Evolutionary conservation across 2,113 vertebrate species (phyloP).

Genomic region (Oriolus oriolus): DNA sequence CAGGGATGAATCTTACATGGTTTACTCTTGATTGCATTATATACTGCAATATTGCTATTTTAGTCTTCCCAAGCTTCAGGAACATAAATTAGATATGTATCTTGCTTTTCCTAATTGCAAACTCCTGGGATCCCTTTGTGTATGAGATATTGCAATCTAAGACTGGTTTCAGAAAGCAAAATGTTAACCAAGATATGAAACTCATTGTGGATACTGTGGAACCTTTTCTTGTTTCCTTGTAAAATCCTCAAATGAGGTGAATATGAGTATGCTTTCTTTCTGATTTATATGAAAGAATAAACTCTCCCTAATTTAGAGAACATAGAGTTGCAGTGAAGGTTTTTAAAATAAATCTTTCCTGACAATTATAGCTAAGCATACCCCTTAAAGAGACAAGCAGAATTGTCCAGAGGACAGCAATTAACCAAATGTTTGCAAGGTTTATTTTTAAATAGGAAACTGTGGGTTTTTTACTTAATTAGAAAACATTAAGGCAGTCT

Average conservation of each 20-base stretch:
- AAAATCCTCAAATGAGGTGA: slow-evolving; percentile 5
- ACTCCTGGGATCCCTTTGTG: neutral
- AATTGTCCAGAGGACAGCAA: slow-evolving; percentile 47
- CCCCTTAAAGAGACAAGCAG: neutral
- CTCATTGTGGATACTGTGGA: neutral
- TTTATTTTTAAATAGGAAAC: slow-evolving; percentile 54
- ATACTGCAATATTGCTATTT: neutral
- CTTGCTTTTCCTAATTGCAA: neutral
- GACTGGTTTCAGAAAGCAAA: slow-evolving; percentile 11
- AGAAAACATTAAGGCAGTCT: neutral
- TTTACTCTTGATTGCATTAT: neutral
- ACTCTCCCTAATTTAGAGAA: neutral
- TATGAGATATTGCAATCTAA: neutral
- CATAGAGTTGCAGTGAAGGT: neutral
- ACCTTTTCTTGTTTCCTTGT: neutral
- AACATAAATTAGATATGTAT: neutral
- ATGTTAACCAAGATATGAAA: neutral
- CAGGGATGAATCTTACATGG: neutral
- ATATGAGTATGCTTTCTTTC: neutral
- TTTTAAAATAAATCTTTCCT: slow-evolving; percentile 39
- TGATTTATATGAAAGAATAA: slow-evolving; percentile 12
- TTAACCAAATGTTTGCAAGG: slow-evolving; percentile 35
- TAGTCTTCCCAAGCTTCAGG: neutral
- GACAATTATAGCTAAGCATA: slow-evolving; percentile 28
- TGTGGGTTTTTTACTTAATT: slow-evolving; percentile 1